phyloP scores from a whole-genome alignment of 2,797 vertebrate genomes.

The Chelmon rostratus region DNA sequence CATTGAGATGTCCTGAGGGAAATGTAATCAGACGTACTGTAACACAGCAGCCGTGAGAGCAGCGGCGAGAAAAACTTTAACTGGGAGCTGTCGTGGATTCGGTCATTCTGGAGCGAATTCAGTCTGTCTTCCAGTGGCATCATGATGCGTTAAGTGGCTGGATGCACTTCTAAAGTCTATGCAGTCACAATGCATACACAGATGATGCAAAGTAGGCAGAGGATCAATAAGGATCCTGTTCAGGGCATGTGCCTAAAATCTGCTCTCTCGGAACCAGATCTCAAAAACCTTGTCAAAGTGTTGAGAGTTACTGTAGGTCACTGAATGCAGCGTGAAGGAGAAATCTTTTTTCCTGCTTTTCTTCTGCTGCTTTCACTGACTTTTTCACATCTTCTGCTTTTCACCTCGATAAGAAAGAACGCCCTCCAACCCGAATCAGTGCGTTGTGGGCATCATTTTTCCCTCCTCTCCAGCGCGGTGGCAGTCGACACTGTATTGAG shows the following conservation, averaged over 20 bases:
- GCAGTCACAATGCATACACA: background rate
- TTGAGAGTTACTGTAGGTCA: background rate
- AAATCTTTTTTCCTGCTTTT: background rate
- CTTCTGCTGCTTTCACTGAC: background rate
- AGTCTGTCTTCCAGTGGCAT: background rate
- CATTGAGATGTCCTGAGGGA: background rate
- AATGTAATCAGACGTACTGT: background rate
- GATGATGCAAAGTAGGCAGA: background rate
- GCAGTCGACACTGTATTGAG: slow-evolving; percentile 24
- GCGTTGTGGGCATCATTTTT: slow-evolving; percentile 11
- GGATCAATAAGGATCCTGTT: background rate
- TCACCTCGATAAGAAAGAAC: background rate
- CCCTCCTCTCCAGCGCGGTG: background rate
- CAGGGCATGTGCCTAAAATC: background rate
- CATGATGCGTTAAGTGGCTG: background rate
- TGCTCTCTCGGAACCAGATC: slow-evolving; percentile 10
- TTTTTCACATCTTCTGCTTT: slow-evolving; percentile 6
- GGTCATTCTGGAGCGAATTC: background rate
- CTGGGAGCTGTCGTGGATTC: background rate
- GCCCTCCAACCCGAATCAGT: background rate
- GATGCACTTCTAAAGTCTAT: background rate
- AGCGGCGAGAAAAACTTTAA: background rate
- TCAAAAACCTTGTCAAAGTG: slow-evolving; percentile 18
- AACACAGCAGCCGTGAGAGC: background rate
- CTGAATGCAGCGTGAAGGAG: background rate